These are phyloP conservation scores for Orycteropus afer DNA, from an alignment of 2,113 vertebrate species.

Conservation along the genomic window DNA sequence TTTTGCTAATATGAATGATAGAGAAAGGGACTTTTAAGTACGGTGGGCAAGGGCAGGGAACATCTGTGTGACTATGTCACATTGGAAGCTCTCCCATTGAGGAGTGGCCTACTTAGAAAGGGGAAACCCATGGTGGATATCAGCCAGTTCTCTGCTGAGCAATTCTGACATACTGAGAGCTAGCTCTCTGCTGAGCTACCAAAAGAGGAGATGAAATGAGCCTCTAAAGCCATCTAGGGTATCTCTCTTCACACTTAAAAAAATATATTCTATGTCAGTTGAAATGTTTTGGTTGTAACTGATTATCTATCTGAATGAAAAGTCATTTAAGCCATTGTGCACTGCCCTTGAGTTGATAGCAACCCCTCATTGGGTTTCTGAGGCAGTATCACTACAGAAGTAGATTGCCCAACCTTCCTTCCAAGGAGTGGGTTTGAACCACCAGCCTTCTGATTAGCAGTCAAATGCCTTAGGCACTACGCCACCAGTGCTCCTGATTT, in stretches of 20 bases:
- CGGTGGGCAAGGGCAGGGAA: not conserved
- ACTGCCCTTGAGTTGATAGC: too few species aligned
- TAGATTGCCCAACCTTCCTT: too few species aligned
- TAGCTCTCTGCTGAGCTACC: not conserved
- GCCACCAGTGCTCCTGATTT: too few species aligned
- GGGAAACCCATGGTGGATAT: not conserved
- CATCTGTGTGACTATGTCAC: not conserved
- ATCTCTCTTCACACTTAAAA: not conserved
- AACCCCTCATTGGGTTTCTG: too few species aligned
- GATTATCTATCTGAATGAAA: not conserved
- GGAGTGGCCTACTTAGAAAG: not conserved
- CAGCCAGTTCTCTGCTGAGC: not conserved
- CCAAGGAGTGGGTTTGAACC: too few species aligned
- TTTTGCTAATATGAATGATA: slow-evolving; percentile 17
- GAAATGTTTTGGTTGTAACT: not conserved
- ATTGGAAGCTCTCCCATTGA: not conserved
- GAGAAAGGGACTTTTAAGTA: slow-evolving; percentile 10
- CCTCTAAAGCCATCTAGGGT: not conserved
- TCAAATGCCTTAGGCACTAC: too few species aligned
- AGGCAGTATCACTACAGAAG: too few species aligned
- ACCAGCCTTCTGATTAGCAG: too few species aligned
- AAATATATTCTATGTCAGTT: not conserved
- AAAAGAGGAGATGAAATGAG: not conserved
- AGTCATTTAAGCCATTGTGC: too few species aligned
- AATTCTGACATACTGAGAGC: not conserved